Conservation (phyloP, 2,113 vertebrate genomes). For the Micromys minutus region DNA sequence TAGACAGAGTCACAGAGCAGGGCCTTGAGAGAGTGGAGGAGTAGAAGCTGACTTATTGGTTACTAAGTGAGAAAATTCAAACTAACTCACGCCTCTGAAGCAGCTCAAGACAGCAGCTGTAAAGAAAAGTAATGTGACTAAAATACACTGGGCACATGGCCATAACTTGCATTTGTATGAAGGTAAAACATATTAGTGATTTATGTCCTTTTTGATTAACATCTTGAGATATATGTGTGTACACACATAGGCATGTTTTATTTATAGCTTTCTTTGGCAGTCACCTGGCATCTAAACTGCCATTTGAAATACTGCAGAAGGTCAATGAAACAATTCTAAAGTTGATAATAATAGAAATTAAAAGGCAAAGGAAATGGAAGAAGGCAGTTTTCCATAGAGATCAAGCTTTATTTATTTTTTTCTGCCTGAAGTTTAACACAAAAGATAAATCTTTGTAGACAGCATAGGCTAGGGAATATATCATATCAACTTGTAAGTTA, state of each 20-base stretch:
- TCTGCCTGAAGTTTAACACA: conserved; percentile 68
- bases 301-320: conserved; percentile 67
- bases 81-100: conserved; percentile 58
- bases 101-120: conserved; percentile 62
- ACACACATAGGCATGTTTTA: conserved; percentile 35
- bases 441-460: conserved; percentile 74
- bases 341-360: conserved; percentile 76
- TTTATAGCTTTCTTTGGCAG: conserved; percentile 68
- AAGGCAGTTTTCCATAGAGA: conserved; percentile 62
- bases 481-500: conserved; percentile 58
- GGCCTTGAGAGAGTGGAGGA: not conserved
- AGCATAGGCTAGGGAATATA: conserved; percentile 65
- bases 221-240: conserved; percentile 56
- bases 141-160: conserved; percentile 54
- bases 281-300: conserved; percentile 54
- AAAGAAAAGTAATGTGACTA: conserved; percentile 71
- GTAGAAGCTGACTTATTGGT: conserved; percentile 33
- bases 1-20: not conserved
- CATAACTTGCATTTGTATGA: conserved; percentile 67
- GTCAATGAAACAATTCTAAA: conserved; percentile 68
- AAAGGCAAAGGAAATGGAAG: conserved; percentile 69
- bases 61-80: conserved; percentile 56
- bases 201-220: conserved; percentile 67
- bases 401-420: conserved; percentile 77
- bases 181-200: conserved; percentile 56